Evolutionary conservation across 2,797 vertebrate species (phyloP), one percentile per base, ranked within the genome.

Genomic region (Melanogrammus aeglefinus): DNA sequence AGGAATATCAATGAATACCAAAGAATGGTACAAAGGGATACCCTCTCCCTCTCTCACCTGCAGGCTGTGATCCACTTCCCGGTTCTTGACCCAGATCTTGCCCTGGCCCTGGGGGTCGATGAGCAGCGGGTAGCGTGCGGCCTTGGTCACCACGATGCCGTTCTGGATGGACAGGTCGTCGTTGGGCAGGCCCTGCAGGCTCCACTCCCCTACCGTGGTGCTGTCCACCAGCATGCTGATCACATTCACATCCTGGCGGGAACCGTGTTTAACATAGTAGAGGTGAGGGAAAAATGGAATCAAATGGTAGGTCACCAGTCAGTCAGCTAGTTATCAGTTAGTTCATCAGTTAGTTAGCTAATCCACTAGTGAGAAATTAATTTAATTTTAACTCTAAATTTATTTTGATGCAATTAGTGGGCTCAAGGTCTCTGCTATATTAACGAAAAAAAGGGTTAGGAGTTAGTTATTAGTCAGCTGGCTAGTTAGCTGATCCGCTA

Each of bases 61-160:
- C 12, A 96, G 92, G 41, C 94, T 92, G 44, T 92, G 94, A 78
- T 94, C 91, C 38, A 83, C 88, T 85, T 96, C 96, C 38, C 89
- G 90, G 88, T 94, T 96, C 89, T 94, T 94, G 88, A 96, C 95
- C 96, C 96, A 96, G 77, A 85, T 93, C 87, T 96, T 96, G 82
- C 95, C 96, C 85, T 96, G 96, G 41, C 94, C 94, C 89, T 96
- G 96, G 14, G 96, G 96, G 90, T 96, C 96, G 72, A 96, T 96
- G 41, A 96, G 89, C 76, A 96, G 91, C 0, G 96, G 95, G 82
- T 94, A 96, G 73, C 95, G 92, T 8, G 95, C 92, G 0, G 95
- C 94, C 85, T 94, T 95, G 2, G 94, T 95, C 79, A 96, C 95
- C 75, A 96, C 95, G 13, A 96, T 96, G 81, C 95, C 96, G 14